phyloP scores from a whole-genome alignment of 1,140 invertebrate genomes.

The Bombus waltoni region DNA sequence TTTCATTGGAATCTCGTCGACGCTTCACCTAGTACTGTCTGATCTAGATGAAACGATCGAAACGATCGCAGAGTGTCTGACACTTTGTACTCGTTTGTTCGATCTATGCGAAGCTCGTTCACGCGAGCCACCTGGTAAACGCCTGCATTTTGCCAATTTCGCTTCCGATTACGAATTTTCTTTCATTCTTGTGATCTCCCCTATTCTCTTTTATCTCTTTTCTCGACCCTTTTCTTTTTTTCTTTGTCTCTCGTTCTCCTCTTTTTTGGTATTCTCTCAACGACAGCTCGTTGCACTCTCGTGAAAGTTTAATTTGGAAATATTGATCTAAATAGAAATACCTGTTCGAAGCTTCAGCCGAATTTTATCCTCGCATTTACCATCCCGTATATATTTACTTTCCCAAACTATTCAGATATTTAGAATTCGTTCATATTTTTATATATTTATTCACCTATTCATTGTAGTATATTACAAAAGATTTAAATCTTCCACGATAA shows the following conservation, averaged over 20 bases:
- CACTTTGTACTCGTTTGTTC: not conserved
- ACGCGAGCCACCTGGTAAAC: not conserved
- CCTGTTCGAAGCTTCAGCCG: not conserved
- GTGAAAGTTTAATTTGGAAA: not conserved
- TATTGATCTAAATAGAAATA: not conserved
- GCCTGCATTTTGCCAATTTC: conserved; percentile 29
- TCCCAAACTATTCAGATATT: too few relatives aligned
- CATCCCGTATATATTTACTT: too few relatives aligned
- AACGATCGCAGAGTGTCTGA: not conserved
- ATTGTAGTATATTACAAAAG: too few relatives aligned
- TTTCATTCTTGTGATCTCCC: not conserved
- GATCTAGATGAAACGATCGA: not conserved
- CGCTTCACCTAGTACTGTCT: conserved; percentile 23
- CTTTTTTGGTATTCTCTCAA: not conserved
- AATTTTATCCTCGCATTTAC: too few relatives aligned
- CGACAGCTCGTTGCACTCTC: conserved; percentile 23
- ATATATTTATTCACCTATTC: too few relatives aligned
- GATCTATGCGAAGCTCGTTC: not conserved
- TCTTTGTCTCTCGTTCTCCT: not conserved
- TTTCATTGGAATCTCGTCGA: conserved; percentile 1
- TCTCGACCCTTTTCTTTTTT: not conserved
- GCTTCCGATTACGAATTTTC: conserved; percentile 16
- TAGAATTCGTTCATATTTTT: too few relatives aligned
- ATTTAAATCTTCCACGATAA: too few relatives aligned
- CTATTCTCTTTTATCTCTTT: not conserved